Conservation (phyloP, 2,797 vertebrate genomes). For the Cephalopachus bancanus region DNA sequence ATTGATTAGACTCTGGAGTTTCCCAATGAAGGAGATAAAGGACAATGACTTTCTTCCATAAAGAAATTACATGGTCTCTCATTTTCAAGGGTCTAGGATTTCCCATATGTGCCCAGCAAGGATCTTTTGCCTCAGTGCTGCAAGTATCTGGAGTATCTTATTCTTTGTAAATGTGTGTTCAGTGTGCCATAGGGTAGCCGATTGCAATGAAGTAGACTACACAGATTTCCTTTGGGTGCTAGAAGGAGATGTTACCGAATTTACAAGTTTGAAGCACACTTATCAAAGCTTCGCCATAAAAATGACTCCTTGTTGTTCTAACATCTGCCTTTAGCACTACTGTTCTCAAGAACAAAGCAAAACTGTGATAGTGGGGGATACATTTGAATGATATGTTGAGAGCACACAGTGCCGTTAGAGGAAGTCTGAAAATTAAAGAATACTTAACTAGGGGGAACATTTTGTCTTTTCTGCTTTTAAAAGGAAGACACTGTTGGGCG, state of each 20-base stretch:
- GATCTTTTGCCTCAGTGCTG: neutral
- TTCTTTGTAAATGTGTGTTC: slow-evolving; percentile 38
- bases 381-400: neutral
- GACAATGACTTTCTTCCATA: neutral
- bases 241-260: neutral
- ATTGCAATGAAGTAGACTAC: neutral
- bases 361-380: neutral
- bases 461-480: slow-evolving; percentile 45
- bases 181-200: neutral
- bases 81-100: neutral
- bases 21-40: neutral
- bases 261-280: slow-evolving; percentile 23
- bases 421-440: neutral
- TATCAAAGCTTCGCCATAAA: slow-evolving; percentile 38
- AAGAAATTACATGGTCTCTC: neutral
- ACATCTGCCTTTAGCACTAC: neutral
- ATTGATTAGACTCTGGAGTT: neutral
- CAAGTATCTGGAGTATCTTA: neutral
- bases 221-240: neutral
- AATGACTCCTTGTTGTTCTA: slow-evolving; percentile 34
- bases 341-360: neutral
- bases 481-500: neutral
- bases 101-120: neutral
- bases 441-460: neutral
- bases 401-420: neutral